phyloP scores from a whole-genome alignment of 2,888 invertebrate species.

The Tinea pellionella region DNA sequence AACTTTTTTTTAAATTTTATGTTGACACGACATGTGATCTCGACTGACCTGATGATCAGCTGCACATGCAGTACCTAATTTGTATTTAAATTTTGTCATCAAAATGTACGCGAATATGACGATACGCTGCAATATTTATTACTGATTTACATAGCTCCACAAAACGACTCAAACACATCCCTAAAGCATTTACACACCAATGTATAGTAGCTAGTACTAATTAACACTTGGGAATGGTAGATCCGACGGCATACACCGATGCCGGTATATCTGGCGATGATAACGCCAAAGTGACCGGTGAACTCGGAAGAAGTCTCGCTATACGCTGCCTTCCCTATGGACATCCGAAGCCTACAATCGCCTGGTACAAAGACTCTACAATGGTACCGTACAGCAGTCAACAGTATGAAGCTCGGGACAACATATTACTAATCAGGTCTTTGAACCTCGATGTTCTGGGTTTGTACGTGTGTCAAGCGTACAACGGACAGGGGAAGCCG shows the following conservation, averaged over 20 bases:
- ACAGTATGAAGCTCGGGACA: conserved; percentile 79
- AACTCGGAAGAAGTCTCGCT: conserved; percentile 75
- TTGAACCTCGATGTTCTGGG: conserved; percentile 81
- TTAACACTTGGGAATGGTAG: conserved; percentile 29
- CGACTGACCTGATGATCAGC: too few species aligned
- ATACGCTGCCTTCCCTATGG: conserved; percentile 87
- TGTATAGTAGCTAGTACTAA: conserved; percentile 25
- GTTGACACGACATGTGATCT: too few species aligned
- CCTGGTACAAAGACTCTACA: conserved; percentile 85
- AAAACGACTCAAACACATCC: not conserved
- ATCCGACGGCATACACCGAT: conserved; percentile 54
- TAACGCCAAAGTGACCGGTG: conserved; percentile 74
- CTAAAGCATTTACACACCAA: conserved; percentile 14
- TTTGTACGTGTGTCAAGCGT: conserved; percentile 90
- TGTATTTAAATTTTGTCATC: too few species aligned
- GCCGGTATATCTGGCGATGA: conserved; percentile 77
- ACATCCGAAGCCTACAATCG: conserved; percentile 80
- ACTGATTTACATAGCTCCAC: too few species aligned
- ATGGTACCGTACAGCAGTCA: conserved; percentile 79
- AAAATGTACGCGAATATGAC: too few species aligned
- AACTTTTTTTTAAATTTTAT: too few species aligned
- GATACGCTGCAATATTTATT: not conserved
- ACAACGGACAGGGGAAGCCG: conserved; percentile 82
- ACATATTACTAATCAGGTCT: conserved; percentile 78
- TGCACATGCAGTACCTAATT: too few species aligned